Evolutionary conservation across 2,888 invertebrate genomes (phyloP).

Genomic region (Dicyrtomina minuta): DNA sequence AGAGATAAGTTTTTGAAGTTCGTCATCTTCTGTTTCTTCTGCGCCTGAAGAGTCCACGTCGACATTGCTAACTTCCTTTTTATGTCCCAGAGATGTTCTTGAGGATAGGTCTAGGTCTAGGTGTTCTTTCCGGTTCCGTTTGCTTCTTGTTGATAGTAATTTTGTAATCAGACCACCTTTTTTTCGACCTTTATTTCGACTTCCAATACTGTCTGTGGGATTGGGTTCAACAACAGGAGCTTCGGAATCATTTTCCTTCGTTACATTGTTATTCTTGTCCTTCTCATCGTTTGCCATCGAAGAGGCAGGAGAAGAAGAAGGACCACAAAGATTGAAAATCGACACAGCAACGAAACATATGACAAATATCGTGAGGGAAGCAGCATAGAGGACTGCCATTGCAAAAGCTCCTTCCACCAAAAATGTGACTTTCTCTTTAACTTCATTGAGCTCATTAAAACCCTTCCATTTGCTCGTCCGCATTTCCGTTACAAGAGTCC

Average conservation of each 20-base stretch:
- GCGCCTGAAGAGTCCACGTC: no score
- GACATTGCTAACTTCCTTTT: not conserved
- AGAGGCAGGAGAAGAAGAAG: not conserved
- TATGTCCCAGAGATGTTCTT: not conserved
- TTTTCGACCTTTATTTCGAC: not conserved
- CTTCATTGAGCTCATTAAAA: not conserved
- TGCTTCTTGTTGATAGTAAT: not conserved
- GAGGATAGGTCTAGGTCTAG: no score
- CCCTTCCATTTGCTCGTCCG: conserved; percentile 16
- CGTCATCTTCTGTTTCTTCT: conserved; percentile 21
- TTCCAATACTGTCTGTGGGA: not conserved
- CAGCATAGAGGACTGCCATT: not conserved
- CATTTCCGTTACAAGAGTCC: conserved; percentile 5
- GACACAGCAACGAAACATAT: not conserved
- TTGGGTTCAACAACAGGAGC: not conserved
- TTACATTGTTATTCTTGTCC: not conserved
- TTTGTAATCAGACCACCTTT: not conserved
- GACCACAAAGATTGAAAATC: not conserved
- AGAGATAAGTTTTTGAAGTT: not conserved
- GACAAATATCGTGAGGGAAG: no score
- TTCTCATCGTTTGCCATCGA: not conserved
- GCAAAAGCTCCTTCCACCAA: not conserved
- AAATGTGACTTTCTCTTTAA: not conserved
- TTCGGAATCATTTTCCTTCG: not conserved
- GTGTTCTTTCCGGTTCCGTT: not conserved